phyloP scores from a whole-genome alignment of 2,113 vertebrate species.

The Chlamydotis undulata region DNA sequence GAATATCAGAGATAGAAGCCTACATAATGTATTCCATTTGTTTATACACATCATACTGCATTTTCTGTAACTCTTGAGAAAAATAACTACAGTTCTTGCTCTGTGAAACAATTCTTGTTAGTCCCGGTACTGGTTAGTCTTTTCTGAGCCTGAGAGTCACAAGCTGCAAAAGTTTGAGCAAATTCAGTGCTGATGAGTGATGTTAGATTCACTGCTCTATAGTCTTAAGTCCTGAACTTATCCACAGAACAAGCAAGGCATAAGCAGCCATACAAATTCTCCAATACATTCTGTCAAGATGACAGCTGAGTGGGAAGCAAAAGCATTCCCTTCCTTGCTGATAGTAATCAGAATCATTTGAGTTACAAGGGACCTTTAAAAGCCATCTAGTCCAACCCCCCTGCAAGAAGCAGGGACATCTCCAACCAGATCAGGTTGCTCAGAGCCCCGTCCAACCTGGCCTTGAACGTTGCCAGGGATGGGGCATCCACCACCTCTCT shows the following conservation, averaged over 20 bases:
- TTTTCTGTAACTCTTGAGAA: neutral
- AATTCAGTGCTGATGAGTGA: neutral
- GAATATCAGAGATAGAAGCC: neutral
- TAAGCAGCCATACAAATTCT: neutral
- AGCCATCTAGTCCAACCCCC: too few species aligned
- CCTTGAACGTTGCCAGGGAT: too few species aligned
- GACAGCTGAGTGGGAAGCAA: neutral
- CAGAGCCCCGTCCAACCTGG: too few species aligned
- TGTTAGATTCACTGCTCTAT: neutral
- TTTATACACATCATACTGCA: neutral
- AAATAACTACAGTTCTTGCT: neutral
- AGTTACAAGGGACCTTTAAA: too few species aligned
- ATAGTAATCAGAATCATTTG: neutral
- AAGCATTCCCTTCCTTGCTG: neutral
- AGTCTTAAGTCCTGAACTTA: neutral
- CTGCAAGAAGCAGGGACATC: too few species aligned
- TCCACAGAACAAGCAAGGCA: neutral
- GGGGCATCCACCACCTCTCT: too few species aligned
- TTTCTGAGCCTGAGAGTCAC: neutral
- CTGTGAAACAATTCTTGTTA: neutral
- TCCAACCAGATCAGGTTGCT: too few species aligned
- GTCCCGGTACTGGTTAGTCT: neutral
- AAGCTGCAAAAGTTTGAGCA: neutral
- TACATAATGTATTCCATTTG: neutral
- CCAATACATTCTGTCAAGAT: neutral